Evolutionary conservation across 2,888 invertebrate genomes (phyloP).

Genomic region (Zonitis immaculata): DNA sequence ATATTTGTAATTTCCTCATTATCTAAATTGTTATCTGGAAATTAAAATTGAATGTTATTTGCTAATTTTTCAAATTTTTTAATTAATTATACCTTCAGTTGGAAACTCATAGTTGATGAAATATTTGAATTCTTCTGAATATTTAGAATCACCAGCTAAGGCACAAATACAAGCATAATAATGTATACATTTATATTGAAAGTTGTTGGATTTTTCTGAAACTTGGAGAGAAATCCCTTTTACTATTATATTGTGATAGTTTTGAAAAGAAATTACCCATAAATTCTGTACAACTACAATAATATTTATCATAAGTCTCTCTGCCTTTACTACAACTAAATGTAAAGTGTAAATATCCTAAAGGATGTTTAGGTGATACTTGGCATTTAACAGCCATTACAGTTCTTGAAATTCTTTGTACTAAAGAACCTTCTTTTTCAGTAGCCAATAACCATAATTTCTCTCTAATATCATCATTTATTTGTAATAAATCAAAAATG

Average conservation of each 20-base stretch:
- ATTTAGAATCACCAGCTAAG: slow-evolving; percentile 61
- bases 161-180: slow-evolving; percentile 68
- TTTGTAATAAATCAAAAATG: slow-evolving; percentile 56
- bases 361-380: slow-evolving; percentile 60
- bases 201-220: slow-evolving; percentile 19
- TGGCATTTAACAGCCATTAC: slow-evolving; percentile 69
- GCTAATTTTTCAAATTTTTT: too few species aligned
- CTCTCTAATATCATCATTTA: slow-evolving; percentile 56
- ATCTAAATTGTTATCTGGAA: not conserved
- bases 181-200: slow-evolving; percentile 56
- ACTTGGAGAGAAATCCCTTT: slow-evolving; percentile 14
- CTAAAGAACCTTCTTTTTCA: slow-evolving; percentile 59
- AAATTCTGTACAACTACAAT: slow-evolving; percentile 35
- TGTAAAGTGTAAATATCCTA: slow-evolving; percentile 66
- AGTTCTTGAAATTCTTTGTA: slow-evolving; percentile 65
- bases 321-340: slow-evolving; percentile 53
- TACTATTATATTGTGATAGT: too few species aligned
- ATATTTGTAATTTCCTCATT: not conserved
- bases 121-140: slow-evolving; percentile 58
- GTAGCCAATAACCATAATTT: slow-evolving; percentile 58
- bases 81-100: slow-evolving; percentile 1
- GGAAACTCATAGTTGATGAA: slow-evolving; percentile 52
- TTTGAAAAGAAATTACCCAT: too few species aligned
- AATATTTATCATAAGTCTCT: slow-evolving; percentile 47
- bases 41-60: not conserved